Evolutionary conservation across 2,888 invertebrate species (phyloP), one percentile per base, ranked within the genome.

Genomic region (Cremastobaeus sp.): DNA sequence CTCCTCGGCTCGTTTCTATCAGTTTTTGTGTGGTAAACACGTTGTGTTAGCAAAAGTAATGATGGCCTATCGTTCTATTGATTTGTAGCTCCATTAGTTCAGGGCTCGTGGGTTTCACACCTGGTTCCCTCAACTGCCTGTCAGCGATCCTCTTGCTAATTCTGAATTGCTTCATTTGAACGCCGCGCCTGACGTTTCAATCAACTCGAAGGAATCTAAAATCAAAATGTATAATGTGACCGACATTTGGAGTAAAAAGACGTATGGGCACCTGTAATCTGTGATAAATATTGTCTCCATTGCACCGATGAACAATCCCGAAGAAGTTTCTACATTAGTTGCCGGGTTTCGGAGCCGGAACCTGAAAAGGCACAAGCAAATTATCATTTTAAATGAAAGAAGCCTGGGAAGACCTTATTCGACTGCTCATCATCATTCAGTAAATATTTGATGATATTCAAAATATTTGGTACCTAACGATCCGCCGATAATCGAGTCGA

Each of bases 71-170:
- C 82, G 83, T 77, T 57, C 79, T 81, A 84, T 86, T 86, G 86
- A 86, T 86, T 86, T 86, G 86, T 85, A 78, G 85, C 84, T 85
- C 85, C 83, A 86, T 86, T 86, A 86, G 85, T 83, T 86, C 80
- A 81, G 83, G 85, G 82, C 83, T 81, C 78, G 80, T 80, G 79
- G 79, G 69, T 28, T 77, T 69, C 74, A 59, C 76, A 77, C 79
- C 76, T 80, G 77, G 75, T 39, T 48, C 69, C 76, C 76, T 75
- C 68, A 75, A 48, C 71, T 69, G 73, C 25, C 30, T 72, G 76
- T 77, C 76, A 70, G 71, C 65, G 74, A 78, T 79, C 77, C 77
- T 81, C 75, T 82, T 83, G 79, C 83, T 84, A 82, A 85, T 84
- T 84, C 82, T 81, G 76, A 82, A 83, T 84, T 83, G 83, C 66